Evolutionary conservation across 2,888 invertebrate genomes (phyloP).

Genomic region (Sycophila texana): DNA sequence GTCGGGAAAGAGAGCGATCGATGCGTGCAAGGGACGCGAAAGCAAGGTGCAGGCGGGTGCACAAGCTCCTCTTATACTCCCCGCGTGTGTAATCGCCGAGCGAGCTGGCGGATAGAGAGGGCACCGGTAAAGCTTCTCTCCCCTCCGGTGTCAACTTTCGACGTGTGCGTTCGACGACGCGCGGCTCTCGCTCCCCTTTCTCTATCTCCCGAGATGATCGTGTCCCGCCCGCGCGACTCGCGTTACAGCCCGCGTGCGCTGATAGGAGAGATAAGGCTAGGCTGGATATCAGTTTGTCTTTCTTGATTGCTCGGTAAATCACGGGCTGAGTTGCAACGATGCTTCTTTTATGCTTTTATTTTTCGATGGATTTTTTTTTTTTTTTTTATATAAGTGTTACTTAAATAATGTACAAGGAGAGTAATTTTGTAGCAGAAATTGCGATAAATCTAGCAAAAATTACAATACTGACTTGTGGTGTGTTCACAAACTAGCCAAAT

Average conservation of each 20-base stretch:
- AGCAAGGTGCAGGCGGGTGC: constrained; percentile 22
- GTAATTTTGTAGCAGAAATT: no score
- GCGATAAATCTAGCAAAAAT: no score
- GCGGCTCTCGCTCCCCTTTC: neutral
- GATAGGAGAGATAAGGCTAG: no score
- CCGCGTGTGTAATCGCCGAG: neutral
- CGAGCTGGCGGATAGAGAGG: constrained; percentile 10
- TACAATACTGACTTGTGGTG: no score
- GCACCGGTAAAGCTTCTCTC: constrained; percentile 65
- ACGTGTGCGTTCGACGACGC: constrained; percentile 55
- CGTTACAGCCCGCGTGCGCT: neutral
- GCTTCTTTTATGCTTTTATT: no score
- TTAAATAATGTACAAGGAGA: no score
- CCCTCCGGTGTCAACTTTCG: constrained; percentile 50
- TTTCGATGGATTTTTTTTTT: no score
- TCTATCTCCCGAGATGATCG: constrained; percentile 18
- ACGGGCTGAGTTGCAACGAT: no score
- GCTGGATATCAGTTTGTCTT: no score
- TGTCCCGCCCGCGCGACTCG: neutral
- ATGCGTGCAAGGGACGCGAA: neutral
- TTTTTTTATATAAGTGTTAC: no score
- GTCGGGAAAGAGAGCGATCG: constrained; percentile 7
- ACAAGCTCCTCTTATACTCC: constrained; percentile 22
- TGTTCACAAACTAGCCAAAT: no score
- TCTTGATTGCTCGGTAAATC: no score